These are phyloP conservation scores for Lamellibrachia luymesi DNA, from an alignment of 1,140 invertebrate species.

Conservation along the genomic window DNA sequence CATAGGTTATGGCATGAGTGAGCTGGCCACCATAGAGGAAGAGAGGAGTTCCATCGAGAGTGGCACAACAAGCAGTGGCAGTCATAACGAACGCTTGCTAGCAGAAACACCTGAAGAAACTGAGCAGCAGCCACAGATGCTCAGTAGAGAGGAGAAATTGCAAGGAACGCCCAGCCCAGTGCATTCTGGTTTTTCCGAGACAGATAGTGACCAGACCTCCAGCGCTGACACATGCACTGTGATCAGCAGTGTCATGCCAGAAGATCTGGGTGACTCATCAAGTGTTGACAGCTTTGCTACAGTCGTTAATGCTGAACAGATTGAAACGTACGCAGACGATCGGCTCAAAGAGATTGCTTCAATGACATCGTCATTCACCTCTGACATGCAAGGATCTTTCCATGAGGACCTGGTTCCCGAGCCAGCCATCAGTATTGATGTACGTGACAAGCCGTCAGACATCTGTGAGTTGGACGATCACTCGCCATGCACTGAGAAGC, in stretches of 20 bases:
- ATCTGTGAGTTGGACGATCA: slow-evolving; percentile 34
- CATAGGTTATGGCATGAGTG: not conserved
- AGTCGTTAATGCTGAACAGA: slow-evolving; percentile 55
- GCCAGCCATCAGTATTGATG: slow-evolving; percentile 78
- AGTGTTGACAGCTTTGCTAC: slow-evolving; percentile 81
- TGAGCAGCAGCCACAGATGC: not conserved
- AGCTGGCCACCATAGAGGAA: slow-evolving; percentile 2
- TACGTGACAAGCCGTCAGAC: slow-evolving; percentile 61
- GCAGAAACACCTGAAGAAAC: not conserved
- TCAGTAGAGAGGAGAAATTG: not conserved
- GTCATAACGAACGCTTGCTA: slow-evolving; percentile 8
- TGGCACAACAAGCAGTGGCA: not conserved
- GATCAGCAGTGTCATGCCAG: slow-evolving; percentile 28
- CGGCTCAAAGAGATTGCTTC: slow-evolving; percentile 53
- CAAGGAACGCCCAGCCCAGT: not conserved
- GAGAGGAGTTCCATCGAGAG: slow-evolving; percentile 12
- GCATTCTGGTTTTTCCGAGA: not conserved
- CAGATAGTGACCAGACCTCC: not conserved
- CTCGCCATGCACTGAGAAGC: slow-evolving; percentile 45
- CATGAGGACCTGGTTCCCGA: slow-evolving; percentile 27
- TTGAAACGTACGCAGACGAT: slow-evolving; percentile 73
- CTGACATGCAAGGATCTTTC: slow-evolving; percentile 47
- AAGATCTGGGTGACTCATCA: slow-evolving; percentile 67
- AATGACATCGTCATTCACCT: slow-evolving; percentile 57
- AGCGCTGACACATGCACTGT: not conserved